Evolutionary conservation across 2,797 vertebrate genomes (phyloP).

Genomic region (Pterois miles): DNA sequence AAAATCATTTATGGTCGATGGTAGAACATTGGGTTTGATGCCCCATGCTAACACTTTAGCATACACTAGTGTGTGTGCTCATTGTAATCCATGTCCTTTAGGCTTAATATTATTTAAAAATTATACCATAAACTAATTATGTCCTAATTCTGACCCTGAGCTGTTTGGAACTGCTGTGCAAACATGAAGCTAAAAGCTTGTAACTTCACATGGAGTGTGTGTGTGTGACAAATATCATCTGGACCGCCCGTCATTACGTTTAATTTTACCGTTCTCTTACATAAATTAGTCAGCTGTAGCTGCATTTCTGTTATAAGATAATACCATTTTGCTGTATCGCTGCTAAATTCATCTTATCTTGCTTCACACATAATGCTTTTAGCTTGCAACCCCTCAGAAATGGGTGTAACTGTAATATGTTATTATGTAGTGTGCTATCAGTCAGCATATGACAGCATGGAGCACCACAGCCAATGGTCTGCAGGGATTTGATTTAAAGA

Average conservation of each 20-base stretch:
- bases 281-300: not conserved
- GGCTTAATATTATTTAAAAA: not conserved
- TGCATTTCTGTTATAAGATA: not conserved
- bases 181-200: not conserved
- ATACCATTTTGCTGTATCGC: not conserved
- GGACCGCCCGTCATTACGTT: not conserved
- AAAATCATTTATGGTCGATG: too few relatives aligned
- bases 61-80: not conserved
- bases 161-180: not conserved
- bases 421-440: not conserved
- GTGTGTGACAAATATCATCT: not conserved
- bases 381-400: too few relatives aligned
- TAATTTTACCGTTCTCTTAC: not conserved
- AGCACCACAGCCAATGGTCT: not conserved
- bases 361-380: too few relatives aligned
- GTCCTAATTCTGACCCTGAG: not conserved
- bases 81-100: too few relatives aligned
- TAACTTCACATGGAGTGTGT: not conserved
- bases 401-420: too few relatives aligned
- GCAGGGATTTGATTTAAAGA: not conserved
- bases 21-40: not conserved
- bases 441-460: not conserved
- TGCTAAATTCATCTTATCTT: too few relatives aligned
- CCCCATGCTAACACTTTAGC: not conserved
- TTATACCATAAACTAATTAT: not conserved